These are phyloP conservation scores for Sinosuthora webbiana DNA, from an alignment of 2,113 vertebrate genomes.

Conservation along the genomic window DNA sequence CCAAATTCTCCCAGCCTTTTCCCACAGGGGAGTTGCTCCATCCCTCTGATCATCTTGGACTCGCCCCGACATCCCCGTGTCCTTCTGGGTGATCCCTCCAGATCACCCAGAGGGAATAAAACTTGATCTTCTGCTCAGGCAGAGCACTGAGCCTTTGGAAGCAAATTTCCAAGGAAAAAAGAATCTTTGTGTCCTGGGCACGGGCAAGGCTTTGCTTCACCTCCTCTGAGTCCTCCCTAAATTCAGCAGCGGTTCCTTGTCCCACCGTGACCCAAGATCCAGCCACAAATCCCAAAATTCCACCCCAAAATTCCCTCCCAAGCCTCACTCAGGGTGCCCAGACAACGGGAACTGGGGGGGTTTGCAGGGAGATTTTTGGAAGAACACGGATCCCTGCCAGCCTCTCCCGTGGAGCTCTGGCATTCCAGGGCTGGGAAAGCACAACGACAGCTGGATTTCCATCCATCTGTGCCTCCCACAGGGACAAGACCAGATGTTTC, in stretches of 20 bases:
- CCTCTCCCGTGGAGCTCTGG: not conserved
- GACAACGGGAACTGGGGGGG: not conserved
- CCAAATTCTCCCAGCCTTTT: not conserved
- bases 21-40: not conserved
- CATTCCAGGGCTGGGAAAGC: not conserved
- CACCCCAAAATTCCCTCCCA: not conserved
- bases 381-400: not conserved
- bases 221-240: not conserved
- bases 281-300: not conserved
- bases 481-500: not conserved
- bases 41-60: not conserved
- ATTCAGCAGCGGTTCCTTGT: fast-evolving
- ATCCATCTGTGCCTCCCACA: fast-evolving
- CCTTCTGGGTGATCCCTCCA: not conserved
- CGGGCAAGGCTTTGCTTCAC: fast-evolving
- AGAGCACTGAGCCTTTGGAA: not conserved
- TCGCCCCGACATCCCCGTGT: fast-evolving
- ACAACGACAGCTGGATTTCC: not conserved
- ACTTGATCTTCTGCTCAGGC: not conserved
- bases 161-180: not conserved
- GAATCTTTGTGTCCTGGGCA: fast-evolving
- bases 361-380: not conserved
- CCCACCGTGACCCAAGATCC: fast-evolving
- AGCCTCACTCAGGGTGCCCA: fast-evolving
- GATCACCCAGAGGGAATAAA: not conserved